Conservation (phyloP, 2,797 vertebrate species). For the Schizopygopsis pylzovi region DNA sequence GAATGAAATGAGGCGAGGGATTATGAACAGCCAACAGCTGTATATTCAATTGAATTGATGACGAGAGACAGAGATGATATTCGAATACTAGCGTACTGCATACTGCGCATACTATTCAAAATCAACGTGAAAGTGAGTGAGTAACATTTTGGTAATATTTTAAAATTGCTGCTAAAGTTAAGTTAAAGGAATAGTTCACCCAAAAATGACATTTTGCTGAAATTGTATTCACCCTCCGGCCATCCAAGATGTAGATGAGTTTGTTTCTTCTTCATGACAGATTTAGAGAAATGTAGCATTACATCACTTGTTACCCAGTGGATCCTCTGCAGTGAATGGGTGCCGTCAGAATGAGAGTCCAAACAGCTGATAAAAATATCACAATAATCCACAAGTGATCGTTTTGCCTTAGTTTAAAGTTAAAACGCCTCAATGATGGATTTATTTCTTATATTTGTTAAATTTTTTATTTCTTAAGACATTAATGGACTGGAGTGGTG, state of each 20-base stretch:
- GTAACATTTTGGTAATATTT: background rate
- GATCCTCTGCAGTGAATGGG: background rate
- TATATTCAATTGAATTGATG: slow-evolving; percentile 19
- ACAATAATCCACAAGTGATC: background rate
- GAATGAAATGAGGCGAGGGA: slow-evolving; percentile 26
- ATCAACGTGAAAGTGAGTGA: background rate
- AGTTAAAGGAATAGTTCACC: background rate
- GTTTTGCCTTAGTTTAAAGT: background rate
- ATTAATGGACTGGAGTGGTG: background rate
- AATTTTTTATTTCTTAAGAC: background rate
- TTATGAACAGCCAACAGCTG: slow-evolving; percentile 25
- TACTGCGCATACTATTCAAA: background rate
- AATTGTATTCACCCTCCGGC: background rate
- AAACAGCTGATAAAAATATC: background rate
- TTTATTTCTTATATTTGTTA: background rate
- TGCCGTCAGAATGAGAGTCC: background rate
- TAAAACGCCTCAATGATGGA: background rate
- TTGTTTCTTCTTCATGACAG: background rate
- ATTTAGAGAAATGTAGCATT: background rate
- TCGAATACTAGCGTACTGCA: background rate
- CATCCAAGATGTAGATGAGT: background rate
- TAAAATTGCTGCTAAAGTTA: background rate
- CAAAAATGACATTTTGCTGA: background rate
- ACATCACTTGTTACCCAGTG: background rate
- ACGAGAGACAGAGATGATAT: background rate